Percentiles rank a stretch among this genome's conserved stretches.
Evolutionary conservation across 2,797 vertebrate genomes (phyloP).

Genomic region (Poeciliopsis gracilis): DNA sequence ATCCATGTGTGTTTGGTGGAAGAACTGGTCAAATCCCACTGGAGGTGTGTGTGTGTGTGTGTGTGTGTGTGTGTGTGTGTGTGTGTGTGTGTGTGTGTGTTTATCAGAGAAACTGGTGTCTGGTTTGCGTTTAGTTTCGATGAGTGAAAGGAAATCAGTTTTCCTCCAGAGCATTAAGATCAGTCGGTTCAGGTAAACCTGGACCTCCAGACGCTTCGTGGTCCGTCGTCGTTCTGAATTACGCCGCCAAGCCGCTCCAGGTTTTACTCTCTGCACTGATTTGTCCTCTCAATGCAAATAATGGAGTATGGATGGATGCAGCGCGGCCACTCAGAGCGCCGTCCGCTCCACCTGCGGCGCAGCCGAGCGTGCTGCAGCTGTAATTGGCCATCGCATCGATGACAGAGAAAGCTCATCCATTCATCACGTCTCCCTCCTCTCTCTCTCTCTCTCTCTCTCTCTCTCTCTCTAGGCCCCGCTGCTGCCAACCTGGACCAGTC

Average conservation of each 20-base stretch:
- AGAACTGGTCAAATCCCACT: no score
- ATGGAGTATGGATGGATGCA: constrained; percentile 60
- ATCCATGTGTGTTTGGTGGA: no score
- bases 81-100: neutral
- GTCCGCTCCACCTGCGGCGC: constrained; percentile 70
- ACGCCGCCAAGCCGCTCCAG: constrained; percentile 35
- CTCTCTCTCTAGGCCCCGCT: constrained; percentile 37
- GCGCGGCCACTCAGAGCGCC: constrained; percentile 51
- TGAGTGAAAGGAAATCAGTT: constrained; percentile 12
- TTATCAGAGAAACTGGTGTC: neutral
- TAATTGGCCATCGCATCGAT: constrained; percentile 78
- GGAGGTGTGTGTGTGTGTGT: neutral
- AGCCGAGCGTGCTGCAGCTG: constrained; percentile 64
- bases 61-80: neutral
- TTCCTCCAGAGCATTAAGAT: neutral
- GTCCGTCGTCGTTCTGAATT: constrained; percentile 27
- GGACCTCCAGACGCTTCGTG: neutral
- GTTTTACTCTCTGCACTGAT: constrained; percentile 29
- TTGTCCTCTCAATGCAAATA: constrained; percentile 67
- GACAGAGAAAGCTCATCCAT: constrained; percentile 70
- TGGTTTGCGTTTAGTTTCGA: neutral
- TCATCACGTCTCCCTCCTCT: constrained; percentile 63
- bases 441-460: constrained; percentile 33
- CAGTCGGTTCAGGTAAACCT: neutral
- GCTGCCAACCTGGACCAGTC: constrained; percentile 47